Conservation (phyloP, 2,888 invertebrate genomes). For the Tenthredo distinguenda region DNA sequence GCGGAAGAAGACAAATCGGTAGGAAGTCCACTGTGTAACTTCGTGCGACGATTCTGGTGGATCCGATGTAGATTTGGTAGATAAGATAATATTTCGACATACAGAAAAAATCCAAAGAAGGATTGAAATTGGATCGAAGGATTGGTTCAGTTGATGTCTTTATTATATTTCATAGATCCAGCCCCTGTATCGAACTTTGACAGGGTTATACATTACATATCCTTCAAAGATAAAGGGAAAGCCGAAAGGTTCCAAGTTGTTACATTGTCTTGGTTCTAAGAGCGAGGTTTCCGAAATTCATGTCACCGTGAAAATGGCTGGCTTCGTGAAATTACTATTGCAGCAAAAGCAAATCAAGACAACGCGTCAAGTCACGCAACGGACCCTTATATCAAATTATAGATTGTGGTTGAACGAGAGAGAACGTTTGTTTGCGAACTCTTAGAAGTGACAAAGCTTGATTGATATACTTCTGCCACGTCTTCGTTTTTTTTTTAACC, state of each 20-base stretch:
- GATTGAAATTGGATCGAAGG: too few species aligned
- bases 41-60: neutral
- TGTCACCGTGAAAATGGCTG: neutral
- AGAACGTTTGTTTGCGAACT: slow-evolving; percentile 36
- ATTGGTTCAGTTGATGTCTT: too few species aligned
- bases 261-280: neutral
- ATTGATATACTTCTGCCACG: slow-evolving; percentile 23
- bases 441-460: slow-evolving; percentile 43
- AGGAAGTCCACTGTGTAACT: neutral
- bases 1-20: neutral
- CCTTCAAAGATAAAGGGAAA: too few species aligned
- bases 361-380: slow-evolving; percentile 11
- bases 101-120: too few species aligned
- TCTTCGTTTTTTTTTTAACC: slow-evolving; percentile 16
- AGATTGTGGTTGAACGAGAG: neutral
- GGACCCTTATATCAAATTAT: slow-evolving; percentile 8
- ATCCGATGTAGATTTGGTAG: neutral
- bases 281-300: slow-evolving; percentile 32
- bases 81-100: too few species aligned
- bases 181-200: too few species aligned
- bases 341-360: slow-evolving; percentile 2
- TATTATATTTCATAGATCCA: too few species aligned
- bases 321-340: slow-evolving; percentile 43
- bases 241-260: too few species aligned
- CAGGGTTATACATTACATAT: too few species aligned